Conservation (phyloP, 2,113 vertebrate species). For the Archocentrus centrarchus region DNA sequence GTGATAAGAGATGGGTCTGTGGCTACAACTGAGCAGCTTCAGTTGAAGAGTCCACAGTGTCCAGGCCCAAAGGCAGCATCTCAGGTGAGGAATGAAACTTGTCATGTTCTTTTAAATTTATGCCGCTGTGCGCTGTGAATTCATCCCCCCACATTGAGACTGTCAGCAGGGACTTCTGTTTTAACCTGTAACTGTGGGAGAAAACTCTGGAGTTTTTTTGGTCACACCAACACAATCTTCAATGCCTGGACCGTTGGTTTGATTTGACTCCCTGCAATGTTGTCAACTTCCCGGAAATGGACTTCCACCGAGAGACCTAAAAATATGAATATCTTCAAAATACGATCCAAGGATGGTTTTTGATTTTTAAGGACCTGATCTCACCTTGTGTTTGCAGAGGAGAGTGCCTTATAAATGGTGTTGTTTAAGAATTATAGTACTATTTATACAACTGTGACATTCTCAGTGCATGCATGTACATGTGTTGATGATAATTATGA, state of each 20-base stretch:
- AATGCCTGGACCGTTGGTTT: neutral
- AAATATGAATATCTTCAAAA: no score
- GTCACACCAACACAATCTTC: neutral
- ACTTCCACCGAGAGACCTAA: neutral
- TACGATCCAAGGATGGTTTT: neutral
- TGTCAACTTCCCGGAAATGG: neutral
- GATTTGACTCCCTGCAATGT: neutral
- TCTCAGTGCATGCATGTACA: no score
- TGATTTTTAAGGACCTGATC: neutral
- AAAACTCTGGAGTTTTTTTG: neutral
- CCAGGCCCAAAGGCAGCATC: neutral
- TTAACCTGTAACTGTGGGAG: neutral
- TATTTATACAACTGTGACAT: neutral
- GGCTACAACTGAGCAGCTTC: fast-evolving
- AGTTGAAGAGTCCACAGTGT: neutral
- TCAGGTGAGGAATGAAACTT: neutral
- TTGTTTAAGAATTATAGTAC: neutral
- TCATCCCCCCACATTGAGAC: neutral
- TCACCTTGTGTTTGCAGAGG: neutral
- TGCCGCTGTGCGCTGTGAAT: neutral
- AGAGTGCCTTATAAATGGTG: neutral
- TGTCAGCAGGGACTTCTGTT: neutral
- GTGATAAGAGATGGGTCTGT: neutral
- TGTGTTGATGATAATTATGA: no score
- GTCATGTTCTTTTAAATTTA: neutral